These are phyloP conservation scores for Acestrorhynchus altus DNA, from an alignment of 2,797 vertebrate species.

Conservation along the genomic window DNA sequence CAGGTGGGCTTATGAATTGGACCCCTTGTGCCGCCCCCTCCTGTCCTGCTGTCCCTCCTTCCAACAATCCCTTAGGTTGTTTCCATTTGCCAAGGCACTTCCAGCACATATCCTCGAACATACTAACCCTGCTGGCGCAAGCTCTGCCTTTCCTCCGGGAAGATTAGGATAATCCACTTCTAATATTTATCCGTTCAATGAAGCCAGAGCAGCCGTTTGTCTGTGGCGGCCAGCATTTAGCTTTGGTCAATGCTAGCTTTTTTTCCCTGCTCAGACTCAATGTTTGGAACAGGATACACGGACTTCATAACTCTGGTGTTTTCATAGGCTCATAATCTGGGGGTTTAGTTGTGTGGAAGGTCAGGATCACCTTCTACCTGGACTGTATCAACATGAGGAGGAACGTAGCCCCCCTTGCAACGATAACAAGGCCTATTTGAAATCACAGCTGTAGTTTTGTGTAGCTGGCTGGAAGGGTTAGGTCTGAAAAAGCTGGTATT, in stretches of 20 bases:
- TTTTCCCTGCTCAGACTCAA: slow-evolving; percentile 57
- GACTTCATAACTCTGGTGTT: slow-evolving; percentile 78
- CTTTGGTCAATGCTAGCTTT: slow-evolving; percentile 40
- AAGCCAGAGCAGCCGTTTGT: slow-evolving; percentile 69
- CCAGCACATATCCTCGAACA: slow-evolving; percentile 43
- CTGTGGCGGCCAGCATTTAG: slow-evolving; percentile 15
- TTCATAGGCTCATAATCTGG: slow-evolving; percentile 69
- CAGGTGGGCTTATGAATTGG: slow-evolving; percentile 73
- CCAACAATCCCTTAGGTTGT: slow-evolving; percentile 49
- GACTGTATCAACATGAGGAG: slow-evolving; percentile 48
- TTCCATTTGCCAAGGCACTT: slow-evolving; percentile 45
- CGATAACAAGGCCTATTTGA: slow-evolving; percentile 22
- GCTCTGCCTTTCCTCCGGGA: slow-evolving; percentile 28
- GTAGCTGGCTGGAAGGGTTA: slow-evolving; percentile 17
- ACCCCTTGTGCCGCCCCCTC: slow-evolving; percentile 59
- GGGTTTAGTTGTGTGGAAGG: slow-evolving; percentile 65
- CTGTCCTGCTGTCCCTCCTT: slow-evolving; percentile 31
- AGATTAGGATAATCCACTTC: slow-evolving; percentile 75
- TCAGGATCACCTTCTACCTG: slow-evolving; percentile 25
- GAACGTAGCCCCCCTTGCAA: slow-evolving; percentile 27
- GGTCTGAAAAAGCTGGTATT: background rate
- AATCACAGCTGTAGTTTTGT: slow-evolving; percentile 16
- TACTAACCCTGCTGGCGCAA: background rate
- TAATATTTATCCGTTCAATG: slow-evolving; percentile 80
- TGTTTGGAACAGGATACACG: slow-evolving; percentile 74